Base-by-base conservation (phyloP, 2,888 invertebrate species). In the Hoplodrina blanda region DNA sequence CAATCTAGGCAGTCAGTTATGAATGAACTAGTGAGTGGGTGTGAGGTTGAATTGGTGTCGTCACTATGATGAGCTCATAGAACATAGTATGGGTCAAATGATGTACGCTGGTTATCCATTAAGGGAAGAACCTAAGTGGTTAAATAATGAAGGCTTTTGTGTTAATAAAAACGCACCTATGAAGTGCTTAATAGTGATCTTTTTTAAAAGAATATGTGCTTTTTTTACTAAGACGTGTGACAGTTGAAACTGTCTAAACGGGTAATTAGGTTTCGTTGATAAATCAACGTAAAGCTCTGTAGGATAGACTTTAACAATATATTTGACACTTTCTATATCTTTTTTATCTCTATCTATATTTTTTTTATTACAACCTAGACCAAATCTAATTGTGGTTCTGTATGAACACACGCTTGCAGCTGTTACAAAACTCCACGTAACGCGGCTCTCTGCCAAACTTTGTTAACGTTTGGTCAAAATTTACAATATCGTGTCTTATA, bases 31-130 rank as follows among this genome's bases (percentile, higher is more conserved):
- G 73, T 71, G 62, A 60, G 85, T 86, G 78, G 81, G 82, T 81
- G 69, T 78, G 80, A 85, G 81, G 78, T 76, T 87, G 80, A 87
- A 86, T 87, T 80, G 76, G 75, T 83, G 76, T 79, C 79, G 80
- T 83, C 78, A 82, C 53, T 52, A 67, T 80, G 73, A 74, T 81
- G 81, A 81, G 65, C 76, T 81, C 77, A 81, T 83, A 77, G 65
- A 76, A 57, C 56, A 75, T 75, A 64, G 66, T 62, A 83, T 70
- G 82, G 80, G 82, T 67, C 78, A 76, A 82, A 79, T 80, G 72
- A 65, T 80, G 80, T 69, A 67, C 62, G 65, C 74, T 69, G 61
- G 25, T 17, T 49, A 65, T 56, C 46, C 62, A 60, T 62, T 33
- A 55, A 20, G 30, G 46, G 33, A 55, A n/a, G 60, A n/a, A n/a